These are phyloP conservation scores for Cheiracanthium punctorium DNA, from an alignment of 2,888 invertebrate species.

Conservation along the genomic window DNA sequence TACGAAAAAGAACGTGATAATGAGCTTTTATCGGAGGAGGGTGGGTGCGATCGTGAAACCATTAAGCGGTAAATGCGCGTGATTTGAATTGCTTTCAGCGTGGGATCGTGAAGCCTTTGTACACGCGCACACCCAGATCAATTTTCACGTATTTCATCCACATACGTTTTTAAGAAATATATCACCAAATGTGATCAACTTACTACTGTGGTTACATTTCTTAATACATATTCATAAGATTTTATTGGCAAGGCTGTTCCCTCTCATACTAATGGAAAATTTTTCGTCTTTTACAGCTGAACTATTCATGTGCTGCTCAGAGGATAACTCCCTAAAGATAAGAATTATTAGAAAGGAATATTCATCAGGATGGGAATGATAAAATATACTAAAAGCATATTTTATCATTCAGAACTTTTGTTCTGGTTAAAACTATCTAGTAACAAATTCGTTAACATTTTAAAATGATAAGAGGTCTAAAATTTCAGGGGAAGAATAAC, in stretches of 20 bases:
- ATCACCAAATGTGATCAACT: not conserved
- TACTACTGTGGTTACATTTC: not conserved
- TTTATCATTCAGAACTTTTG: too few relatives aligned
- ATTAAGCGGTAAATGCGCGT: not conserved
- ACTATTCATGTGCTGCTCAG: too few relatives aligned
- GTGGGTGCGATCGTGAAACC: conserved; percentile 1
- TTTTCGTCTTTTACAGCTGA: too few relatives aligned
- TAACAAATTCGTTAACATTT: too few relatives aligned
- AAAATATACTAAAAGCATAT: too few relatives aligned
- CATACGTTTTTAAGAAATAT: not conserved
- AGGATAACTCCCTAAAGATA: too few relatives aligned
- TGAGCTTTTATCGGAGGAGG: not conserved
- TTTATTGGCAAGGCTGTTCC: not conserved
- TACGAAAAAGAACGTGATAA: not conserved
- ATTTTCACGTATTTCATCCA: not conserved
- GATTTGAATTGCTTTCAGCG: not conserved
- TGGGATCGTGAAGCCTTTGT: not conserved
- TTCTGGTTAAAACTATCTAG: too few relatives aligned
- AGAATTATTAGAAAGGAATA: too few relatives aligned
- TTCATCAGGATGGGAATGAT: too few relatives aligned
- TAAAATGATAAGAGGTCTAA: too few relatives aligned
- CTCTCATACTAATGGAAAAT: too few relatives aligned
- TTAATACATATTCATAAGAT: not conserved
- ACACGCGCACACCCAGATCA: conserved; percentile 7
- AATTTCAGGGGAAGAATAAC: too few relatives aligned